Evolutionary conservation across 2,113 vertebrate genomes (phyloP).

Genomic region (Coptodon rendalli): DNA sequence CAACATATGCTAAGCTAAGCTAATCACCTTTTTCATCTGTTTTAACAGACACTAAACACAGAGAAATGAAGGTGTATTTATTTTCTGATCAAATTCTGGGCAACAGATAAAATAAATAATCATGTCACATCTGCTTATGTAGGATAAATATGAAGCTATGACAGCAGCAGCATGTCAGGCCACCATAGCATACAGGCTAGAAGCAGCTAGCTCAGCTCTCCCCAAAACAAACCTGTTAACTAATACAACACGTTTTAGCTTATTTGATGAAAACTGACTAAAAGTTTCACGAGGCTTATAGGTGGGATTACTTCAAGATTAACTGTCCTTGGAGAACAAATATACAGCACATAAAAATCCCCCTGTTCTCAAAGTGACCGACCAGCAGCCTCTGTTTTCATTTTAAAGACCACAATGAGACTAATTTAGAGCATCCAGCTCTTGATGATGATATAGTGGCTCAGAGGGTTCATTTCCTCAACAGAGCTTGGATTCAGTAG

Average conservation of each 20-base stretch:
- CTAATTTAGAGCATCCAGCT: not conserved
- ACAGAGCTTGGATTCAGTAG: conserved; percentile 24
- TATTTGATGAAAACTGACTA: not conserved
- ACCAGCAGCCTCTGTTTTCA: not conserved
- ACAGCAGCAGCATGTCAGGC: not conserved
- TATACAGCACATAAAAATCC: not conserved
- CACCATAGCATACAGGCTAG: not conserved
- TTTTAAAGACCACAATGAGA: not conserved
- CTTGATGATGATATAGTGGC: conserved; percentile 30
- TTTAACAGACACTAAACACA: not conserved
- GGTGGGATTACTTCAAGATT: not conserved
- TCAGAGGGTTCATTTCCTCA: conserved; percentile 36
- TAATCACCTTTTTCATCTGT: not conserved
- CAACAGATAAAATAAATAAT: not conserved
- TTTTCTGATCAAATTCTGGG: not conserved
- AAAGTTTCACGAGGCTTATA: not conserved
- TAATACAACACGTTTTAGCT: not conserved
- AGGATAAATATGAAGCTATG: not conserved
- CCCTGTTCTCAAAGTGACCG: not conserved
- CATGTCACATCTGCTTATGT: not conserved
- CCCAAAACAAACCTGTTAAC: not conserved
- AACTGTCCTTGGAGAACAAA: not conserved
- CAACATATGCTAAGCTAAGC: not conserved
- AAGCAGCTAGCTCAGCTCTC: not conserved
- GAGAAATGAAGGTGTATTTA: not conserved